Percentiles rank a stretch among this genome's conserved stretches.
These are phyloP conservation scores for Anas bahamensis DNA, from an alignment of 2,797 vertebrate genomes.

Conservation along the genomic window DNA sequence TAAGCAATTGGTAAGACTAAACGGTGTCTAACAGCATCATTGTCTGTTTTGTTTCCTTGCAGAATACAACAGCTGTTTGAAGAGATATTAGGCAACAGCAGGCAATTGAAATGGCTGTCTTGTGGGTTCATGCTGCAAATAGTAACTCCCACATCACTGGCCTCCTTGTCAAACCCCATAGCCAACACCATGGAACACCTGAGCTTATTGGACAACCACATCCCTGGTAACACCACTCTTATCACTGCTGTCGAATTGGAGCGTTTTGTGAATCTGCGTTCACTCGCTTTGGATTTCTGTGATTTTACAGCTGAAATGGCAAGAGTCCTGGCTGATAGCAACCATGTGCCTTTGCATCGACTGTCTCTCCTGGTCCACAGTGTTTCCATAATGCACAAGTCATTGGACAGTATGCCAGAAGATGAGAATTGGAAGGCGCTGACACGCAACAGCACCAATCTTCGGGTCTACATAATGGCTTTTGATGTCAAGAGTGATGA, in stretches of 20 bases:
- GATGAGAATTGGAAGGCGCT: slow-evolving; percentile 96
- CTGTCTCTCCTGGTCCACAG: slow-evolving; percentile 95
- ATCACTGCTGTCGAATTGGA: slow-evolving; percentile 90
- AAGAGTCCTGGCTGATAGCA: slow-evolving; percentile 88
- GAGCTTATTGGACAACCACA: slow-evolving; percentile 94
- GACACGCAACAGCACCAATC: slow-evolving; percentile 90
- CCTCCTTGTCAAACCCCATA: slow-evolving; percentile 92
- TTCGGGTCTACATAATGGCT: slow-evolving; percentile 97
- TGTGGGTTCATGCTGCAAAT: slow-evolving; percentile 96
- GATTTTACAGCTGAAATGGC: slow-evolving; percentile 96
- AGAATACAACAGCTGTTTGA: slow-evolving; percentile 97
- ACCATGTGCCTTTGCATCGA: slow-evolving; percentile 92
- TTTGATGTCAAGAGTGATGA: slow-evolving; percentile 94
- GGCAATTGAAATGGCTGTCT: slow-evolving; percentile 94
- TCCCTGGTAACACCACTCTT: slow-evolving; percentile 85
- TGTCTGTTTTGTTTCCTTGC: slow-evolving; percentile 72
- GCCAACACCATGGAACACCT: slow-evolving; percentile 94
- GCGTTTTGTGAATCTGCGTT: slow-evolving; percentile 89
- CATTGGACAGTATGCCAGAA: slow-evolving; percentile 89
- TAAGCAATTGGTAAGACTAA: not conserved
- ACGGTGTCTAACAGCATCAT: slow-evolving; percentile 20
- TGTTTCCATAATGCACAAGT: slow-evolving; percentile 90
- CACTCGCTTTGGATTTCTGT: slow-evolving; percentile 95
- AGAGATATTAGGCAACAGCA: slow-evolving; percentile 94
- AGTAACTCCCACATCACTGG: slow-evolving; percentile 91